Base-by-base conservation (phyloP, 2,797 vertebrate species). In the Protonibea diacanthus region DNA sequence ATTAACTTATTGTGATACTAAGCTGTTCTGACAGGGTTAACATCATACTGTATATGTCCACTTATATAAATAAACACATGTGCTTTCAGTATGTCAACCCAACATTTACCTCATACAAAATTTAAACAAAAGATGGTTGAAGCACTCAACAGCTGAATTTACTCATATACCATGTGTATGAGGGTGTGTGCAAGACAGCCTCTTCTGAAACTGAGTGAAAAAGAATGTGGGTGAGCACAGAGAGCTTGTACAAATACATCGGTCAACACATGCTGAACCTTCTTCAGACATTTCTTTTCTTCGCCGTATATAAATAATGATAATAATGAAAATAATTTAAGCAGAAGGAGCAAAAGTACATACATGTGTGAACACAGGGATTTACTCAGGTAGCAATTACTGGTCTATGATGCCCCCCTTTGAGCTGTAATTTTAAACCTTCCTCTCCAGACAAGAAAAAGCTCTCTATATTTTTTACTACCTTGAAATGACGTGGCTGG, bases 351-450 rank as follows among this genome's bases (percentile, higher is more conserved):
- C 40, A 64, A 53, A 82, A 52, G 57, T 64, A 6, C 60, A 48
- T 65, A 52, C 79, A 62, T 21, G 82, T 83, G 61, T 69, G 81
- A 83, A 76, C 79, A 85, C 72, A 74, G 71, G 76, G 64, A 83
- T 82, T 86, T 38, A 83, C 81, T 87, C 70, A 90, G 90, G 89
- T 92, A 86, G 88, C 88, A 94, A 93, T 95, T 94, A 93, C 86
- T 79, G 63, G 63, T 78, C 78, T 82, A 80, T 88, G 74, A 90
- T 89, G 63, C 72, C 66, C 76, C 63, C 74, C 25, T 86, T 80
- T 82, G 77, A 86, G 86, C 86, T 90, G 88, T 91, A 93, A 93
- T 94, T 94, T 92, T 71, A 91, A 86, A 90, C 82, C 82, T 84
- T 84, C 83, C 60, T 87, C 77, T 74, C 66, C 87, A 87, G 88